Base-by-base conservation (phyloP, 2,888 invertebrate genomes). In the Drosophila prolongata region DNA sequence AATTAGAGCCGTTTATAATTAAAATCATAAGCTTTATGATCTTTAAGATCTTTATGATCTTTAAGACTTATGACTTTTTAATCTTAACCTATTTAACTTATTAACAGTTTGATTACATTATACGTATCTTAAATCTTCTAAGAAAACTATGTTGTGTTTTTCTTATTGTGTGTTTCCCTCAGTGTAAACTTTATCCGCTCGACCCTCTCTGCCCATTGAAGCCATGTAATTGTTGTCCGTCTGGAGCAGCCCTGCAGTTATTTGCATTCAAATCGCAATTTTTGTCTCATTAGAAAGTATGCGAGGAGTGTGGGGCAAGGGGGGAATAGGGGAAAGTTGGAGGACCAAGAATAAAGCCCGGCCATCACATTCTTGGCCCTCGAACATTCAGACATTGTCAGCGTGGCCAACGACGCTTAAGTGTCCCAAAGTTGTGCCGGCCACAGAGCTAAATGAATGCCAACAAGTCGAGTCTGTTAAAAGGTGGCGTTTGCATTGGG, bases 241-340 rank as follows among this genome's bases (percentile, higher is more conserved):
- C 77, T 79, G 80, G 61, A 83, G 82, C 67, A 66, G 85, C 89
- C 85, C 85, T 88, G 89, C 85, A 86, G 85, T 87, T 86, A 86
- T 86, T 86, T 86, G 87, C 89, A 86, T 86, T 86, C 87, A 86
- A 86, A 86, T 88, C 89, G 89, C 87, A 87, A 87, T 88, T 84
- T 86, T 86, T 78, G 83, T 78, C 83, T 85, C 86, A 85, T 87
- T 85, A 85, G 74, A 62, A 79, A 62, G 80, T 72, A 56, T 52
- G 75, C 75, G 61, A 49, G 44, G 30, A 38, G 56, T 40, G 46
- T 27, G 49, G 47, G 35, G 9, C 3, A 13, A 5, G 49, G 34
- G 11, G 10, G 38, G 13, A 38, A 38, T 2, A 10, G 30, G 30
- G 16, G 35, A n/a, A 34, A 14, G 30, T 47, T 11, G 34, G 16